Percentiles rank a stretch among this genome's conserved stretches.
Evolutionary conservation across 1,140 invertebrate genomes (phyloP).

Genomic region (Tribolium madens): DNA sequence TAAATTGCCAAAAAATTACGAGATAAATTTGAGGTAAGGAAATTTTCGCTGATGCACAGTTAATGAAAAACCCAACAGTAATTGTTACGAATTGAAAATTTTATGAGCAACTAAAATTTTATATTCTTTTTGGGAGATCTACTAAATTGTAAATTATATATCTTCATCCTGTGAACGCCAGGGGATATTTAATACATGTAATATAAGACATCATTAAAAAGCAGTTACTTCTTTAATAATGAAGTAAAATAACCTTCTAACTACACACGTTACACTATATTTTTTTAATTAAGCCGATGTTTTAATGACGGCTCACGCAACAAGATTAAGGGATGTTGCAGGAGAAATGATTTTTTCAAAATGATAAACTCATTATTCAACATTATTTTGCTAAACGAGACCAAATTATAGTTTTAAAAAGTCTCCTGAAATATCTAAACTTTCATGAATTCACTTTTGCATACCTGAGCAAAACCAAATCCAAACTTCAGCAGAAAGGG

Average conservation of each 20-base stretch:
- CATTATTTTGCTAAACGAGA: too few species aligned
- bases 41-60: background rate
- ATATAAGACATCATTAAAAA: slow-evolving; percentile 27
- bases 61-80: slow-evolving; percentile 3
- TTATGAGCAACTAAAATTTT: slow-evolving; percentile 25
- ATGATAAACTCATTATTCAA: too few species aligned
- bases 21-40: slow-evolving; percentile 13
- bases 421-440: background rate
- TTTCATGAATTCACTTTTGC: slow-evolving; percentile 34
- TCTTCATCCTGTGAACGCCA: slow-evolving; percentile 9
- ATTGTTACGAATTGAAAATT: slow-evolving; percentile 3
- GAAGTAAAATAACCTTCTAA: slow-evolving; percentile 22
- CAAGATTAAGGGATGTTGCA: slow-evolving; percentile 5
- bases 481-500: slow-evolving; percentile 25
- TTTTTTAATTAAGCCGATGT: slow-evolving; percentile 19
- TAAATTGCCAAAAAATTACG: too few species aligned
- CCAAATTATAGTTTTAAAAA: background rate
- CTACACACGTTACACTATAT: background rate
- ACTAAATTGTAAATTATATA: slow-evolving; percentile 27
- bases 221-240: slow-evolving; percentile 35
- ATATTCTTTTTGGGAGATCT: background rate
- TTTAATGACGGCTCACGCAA: slow-evolving; percentile 14
- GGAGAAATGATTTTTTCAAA: background rate
- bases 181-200: slow-evolving; percentile 19
- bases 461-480: slow-evolving; percentile 10